Conservation (phyloP, 2,113 vertebrate species). For the Murina feae region DNA sequence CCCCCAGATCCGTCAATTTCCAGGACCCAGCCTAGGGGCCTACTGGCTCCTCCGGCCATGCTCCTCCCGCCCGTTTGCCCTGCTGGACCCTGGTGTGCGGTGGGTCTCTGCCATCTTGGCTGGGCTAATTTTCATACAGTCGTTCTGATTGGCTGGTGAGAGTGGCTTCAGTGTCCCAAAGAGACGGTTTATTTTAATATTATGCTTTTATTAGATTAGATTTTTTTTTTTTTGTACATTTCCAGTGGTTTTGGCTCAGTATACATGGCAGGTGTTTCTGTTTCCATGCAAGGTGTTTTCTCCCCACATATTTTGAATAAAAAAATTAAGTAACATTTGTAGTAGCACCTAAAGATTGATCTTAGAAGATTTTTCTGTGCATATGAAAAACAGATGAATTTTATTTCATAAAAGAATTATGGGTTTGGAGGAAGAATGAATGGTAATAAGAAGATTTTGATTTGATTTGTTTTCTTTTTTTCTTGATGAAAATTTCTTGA, state of each 20-base stretch:
- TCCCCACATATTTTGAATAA: neutral
- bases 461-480: neutral
- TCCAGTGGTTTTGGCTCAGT: neutral
- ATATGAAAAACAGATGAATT: neutral
- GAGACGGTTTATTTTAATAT: no score
- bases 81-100: no score
- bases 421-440: neutral
- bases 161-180: no score
- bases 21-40: no score
- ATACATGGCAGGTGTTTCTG: neutral
- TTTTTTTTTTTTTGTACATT: neutral
- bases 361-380: neutral
- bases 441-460: neutral
- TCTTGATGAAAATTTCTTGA: neutral
- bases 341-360: neutral
- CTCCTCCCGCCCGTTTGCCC: no score
- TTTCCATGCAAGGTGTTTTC: neutral
- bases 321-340: neutral
- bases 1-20: no score
- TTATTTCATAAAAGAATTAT: neutral
- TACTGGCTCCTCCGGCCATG: no score
- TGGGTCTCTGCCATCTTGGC: no score
- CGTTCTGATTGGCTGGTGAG: no score
- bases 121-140: no score
- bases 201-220: no score